Evolutionary conservation across 2,888 invertebrate genomes (phyloP), one percentile per base, ranked within the genome.

Genomic region (Rhagophthalmus giganteus): DNA sequence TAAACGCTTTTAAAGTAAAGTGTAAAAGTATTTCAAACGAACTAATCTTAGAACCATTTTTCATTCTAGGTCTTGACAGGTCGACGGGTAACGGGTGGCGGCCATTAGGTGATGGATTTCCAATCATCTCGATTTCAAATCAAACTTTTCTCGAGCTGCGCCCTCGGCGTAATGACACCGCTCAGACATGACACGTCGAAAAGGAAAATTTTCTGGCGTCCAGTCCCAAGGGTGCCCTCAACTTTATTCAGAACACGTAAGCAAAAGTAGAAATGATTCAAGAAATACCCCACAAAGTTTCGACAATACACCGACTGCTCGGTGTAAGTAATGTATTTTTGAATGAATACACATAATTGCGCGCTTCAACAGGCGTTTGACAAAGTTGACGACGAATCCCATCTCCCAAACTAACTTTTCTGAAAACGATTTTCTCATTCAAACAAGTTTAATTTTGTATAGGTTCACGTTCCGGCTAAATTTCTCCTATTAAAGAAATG

Each of bases 81-180:
- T 26, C 42, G 50, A 50, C 50, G 50, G 50, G 51, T 56, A 51
- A 52, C 48, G 52, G 61, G 55, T 50, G 60, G 58, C 64, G 63
- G 61, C 67, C 63, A 67, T 68, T 66, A 65, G 65, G 65, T 68
- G 69, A 71, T 70, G 68, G 68, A 67, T 70, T 70, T 70, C 68
- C 68, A 69, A 69, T 71, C 69, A 67, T 65, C 64, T 65, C 65
- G 65, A 65, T 68, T 67, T 66, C 62, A 63, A 68, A 68, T 67
- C 65, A 66, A 66, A 68, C 65, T 66, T 64, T 66, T 58, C 61
- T 51, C 55, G 55, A 58, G 59, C 61, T 64, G 62, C 64, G 58
- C 62, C 63, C 59, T 59, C 51, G 45, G 47, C 58, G 56, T 61
- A 58, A 63, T 62, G 62, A 63, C 64, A 62, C 56, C 55, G 62